Evolutionary conservation across 1,140 invertebrate genomes (phyloP).

Genomic region (Drosophila sechellia): DNA sequence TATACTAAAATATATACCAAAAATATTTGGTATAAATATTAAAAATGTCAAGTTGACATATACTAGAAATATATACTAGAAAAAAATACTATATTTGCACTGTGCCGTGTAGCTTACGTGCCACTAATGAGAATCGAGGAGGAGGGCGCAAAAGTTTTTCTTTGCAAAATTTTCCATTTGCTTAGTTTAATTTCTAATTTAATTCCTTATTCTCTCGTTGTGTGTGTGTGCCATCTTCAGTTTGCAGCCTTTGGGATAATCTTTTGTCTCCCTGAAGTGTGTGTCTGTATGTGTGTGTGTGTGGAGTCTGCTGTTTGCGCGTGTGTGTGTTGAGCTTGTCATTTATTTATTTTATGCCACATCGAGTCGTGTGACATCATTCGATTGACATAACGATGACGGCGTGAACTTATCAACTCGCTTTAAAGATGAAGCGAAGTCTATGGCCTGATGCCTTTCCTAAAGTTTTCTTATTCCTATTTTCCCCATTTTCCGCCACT

Average conservation of each 20-base stretch:
- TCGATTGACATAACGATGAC: slow-evolving; percentile 59
- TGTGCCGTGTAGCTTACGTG: not conserved
- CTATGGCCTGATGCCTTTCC: not conserved
- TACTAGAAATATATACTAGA: no score
- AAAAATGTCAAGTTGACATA: no score
- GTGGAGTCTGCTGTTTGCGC: not conserved
- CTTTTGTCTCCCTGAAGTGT: slow-evolving; percentile 41
- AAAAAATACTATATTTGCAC: no score
- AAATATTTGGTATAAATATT: no score
- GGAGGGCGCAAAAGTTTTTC: not conserved
- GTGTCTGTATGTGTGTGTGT: not conserved
- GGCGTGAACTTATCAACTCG: slow-evolving; percentile 13
- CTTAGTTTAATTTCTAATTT: slow-evolving; percentile 16
- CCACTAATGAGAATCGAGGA: not conserved
- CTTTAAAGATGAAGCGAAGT: slow-evolving; percentile 13
- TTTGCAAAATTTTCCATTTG: no score
- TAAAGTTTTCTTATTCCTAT: not conserved
- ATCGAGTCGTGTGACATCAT: slow-evolving; percentile 63
- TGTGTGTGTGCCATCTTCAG: slow-evolving; percentile 7
- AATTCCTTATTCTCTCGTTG: slow-evolving; percentile 2
- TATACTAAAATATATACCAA: no score
- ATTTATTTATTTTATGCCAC: slow-evolving; percentile 56
- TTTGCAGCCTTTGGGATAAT: slow-evolving; percentile 34
- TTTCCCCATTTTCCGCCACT: not conserved
- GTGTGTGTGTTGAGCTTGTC: slow-evolving; percentile 20